Percentiles rank a stretch among this genome's conserved stretches.
phyloP scores from a whole-genome alignment of 2,797 vertebrate genomes.

The Danio tinwini region DNA sequence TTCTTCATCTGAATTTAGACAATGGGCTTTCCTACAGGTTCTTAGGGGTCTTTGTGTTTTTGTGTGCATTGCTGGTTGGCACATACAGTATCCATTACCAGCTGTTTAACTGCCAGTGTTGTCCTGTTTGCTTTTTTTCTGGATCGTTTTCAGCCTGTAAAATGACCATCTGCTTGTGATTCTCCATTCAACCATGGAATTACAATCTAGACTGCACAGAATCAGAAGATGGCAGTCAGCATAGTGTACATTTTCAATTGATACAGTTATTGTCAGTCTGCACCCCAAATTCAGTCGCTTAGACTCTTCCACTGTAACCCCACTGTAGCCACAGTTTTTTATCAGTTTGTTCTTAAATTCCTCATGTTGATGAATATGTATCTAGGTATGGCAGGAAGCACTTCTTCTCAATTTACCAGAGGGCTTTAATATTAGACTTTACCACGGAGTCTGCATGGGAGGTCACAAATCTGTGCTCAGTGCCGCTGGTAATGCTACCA shows the following conservation, averaged over 20 bases:
- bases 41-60: neutral
- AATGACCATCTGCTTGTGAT: neutral
- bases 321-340: neutral
- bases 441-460: neutral
- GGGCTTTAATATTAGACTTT: neutral
- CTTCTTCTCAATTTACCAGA: neutral
- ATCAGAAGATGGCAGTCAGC: neutral
- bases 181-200: conserved; percentile 2
- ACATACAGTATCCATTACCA: neutral
- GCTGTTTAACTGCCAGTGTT: neutral
- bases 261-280: neutral
- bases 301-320: neutral
- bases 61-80: neutral
- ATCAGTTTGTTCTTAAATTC: neutral
- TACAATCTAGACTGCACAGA: neutral
- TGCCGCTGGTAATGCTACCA: no score
- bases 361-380: neutral
- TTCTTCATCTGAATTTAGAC: neutral
- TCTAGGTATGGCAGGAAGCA: neutral
- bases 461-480: no score
- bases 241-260: neutral
- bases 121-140: conserved; percentile 16
- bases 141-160: neutral
- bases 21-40: neutral
- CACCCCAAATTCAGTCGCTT: neutral